Percentiles rank a stretch among this genome's conserved stretches.
Evolutionary conservation across 92 coral and sea anemone species (phyloP).

Genomic region (Epizoanthus illoricatus): DNA sequence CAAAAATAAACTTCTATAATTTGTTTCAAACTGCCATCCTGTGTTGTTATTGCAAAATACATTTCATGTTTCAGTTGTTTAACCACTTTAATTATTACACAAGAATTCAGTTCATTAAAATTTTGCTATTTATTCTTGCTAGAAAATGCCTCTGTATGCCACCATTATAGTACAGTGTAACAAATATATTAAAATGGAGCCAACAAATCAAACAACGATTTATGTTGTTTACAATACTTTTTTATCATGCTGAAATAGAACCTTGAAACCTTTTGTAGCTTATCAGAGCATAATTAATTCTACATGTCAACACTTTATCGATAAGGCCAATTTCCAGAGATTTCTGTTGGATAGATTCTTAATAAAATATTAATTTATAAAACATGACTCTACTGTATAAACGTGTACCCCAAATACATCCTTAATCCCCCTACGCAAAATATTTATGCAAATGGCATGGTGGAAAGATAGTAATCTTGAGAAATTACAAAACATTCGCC

Average conservation of each 20-base stretch:
- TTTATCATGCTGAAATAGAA: background rate
- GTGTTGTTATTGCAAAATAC: no score
- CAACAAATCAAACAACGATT: slow-evolving; percentile 1
- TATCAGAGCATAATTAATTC: background rate
- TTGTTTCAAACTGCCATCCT: no score
- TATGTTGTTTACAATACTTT: background rate
- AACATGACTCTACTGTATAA: background rate
- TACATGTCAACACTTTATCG: slow-evolving; percentile 4
- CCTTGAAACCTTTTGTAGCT: background rate
- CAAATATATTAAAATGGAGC: no score
- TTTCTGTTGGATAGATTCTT: background rate
- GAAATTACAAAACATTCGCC: background rate
- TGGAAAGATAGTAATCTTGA: background rate
- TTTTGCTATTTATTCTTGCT: no score
- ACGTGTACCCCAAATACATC: background rate
- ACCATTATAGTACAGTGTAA: no score
- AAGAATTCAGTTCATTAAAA: no score
- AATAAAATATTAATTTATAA: no score
- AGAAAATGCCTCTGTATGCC: no score
- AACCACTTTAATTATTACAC: no score
- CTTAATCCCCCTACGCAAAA: slow-evolving; percentile 6
- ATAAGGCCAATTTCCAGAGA: background rate
- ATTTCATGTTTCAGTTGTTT: no score
- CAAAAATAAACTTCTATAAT: no score
- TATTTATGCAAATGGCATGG: background rate